Conservation (phyloP, 2,797 vertebrate species). For the Enteromius mattozi region DNA sequence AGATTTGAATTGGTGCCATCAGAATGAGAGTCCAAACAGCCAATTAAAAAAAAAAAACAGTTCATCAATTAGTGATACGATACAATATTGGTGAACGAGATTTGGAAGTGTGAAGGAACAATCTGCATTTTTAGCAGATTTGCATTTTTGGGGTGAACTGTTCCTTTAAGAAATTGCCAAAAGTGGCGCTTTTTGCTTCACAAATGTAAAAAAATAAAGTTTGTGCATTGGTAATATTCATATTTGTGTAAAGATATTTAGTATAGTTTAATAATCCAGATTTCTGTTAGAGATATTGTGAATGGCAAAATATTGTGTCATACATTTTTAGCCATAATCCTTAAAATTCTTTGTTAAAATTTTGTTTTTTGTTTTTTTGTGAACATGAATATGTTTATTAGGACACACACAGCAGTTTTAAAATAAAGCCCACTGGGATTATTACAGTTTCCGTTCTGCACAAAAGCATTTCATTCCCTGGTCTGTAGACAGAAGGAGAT, state of each 20-base stretch:
- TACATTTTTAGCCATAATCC: background rate
- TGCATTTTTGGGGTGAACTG: background rate
- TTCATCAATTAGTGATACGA: too few species aligned
- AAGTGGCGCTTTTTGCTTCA: background rate
- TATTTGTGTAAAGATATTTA: slow-evolving; percentile 3
- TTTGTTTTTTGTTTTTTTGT: background rate
- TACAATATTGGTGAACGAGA: background rate
- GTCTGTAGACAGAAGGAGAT: background rate
- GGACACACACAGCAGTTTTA: background rate
- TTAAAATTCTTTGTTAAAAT: background rate
- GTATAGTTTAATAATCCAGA: background rate
- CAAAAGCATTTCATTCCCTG: background rate
- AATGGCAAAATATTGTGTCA: slow-evolving; percentile 12
- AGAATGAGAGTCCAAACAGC: background rate
- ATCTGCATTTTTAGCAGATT: background rate
- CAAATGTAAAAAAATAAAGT: background rate
- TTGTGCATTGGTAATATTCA: slow-evolving; percentile 16
- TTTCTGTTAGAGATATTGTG: background rate
- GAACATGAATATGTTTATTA: background rate
- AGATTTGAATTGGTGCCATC: background rate
- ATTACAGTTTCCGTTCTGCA: background rate
- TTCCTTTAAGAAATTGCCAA: slow-evolving; percentile 12
- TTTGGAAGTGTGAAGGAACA: background rate
- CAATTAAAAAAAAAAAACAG: background rate
- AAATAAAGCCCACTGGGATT: slow-evolving; percentile 28